Conservation (phyloP, 2,888 invertebrate species). For the Torymus aiolomorphi region DNA sequence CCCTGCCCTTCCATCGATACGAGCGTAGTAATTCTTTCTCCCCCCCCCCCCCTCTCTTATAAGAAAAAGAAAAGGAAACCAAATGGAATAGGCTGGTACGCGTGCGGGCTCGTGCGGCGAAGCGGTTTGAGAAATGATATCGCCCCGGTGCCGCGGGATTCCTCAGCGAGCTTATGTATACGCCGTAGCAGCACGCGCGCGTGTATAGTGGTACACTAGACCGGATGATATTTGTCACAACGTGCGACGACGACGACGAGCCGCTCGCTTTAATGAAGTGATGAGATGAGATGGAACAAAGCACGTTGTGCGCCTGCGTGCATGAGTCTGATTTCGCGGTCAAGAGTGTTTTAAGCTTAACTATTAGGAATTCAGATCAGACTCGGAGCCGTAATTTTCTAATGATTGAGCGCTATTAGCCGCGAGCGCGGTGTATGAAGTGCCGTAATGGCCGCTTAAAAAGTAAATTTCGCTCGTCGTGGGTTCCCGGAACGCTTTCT, state of each 20-base stretch:
- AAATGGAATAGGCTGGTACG: constrained; percentile 49
- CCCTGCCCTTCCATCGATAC: constrained; percentile 21
- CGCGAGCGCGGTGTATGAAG: neutral
- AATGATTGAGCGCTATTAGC: constrained; percentile 22
- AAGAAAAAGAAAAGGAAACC: constrained; percentile 7
- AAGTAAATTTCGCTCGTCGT: constrained; percentile 5
- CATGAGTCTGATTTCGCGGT: too few species aligned
- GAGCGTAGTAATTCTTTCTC: neutral
- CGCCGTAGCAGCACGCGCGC: neutral
- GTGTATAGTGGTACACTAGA: neutral
- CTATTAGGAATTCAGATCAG: constrained; percentile 19
- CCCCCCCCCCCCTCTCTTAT: neutral
- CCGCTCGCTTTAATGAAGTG: constrained; percentile 5
- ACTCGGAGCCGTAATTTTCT: constrained; percentile 13
- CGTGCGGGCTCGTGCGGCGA: constrained; percentile 30
- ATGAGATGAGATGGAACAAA: constrained; percentile 13
- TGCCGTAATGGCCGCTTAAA: constrained; percentile 19
- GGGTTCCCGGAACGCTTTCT: constrained; percentile 16
- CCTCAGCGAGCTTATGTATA: neutral
- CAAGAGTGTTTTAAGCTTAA: neutral
- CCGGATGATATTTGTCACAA: constrained; percentile 39
- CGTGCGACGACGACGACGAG: neutral
- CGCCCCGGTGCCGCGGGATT: constrained; percentile 31
- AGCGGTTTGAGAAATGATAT: constrained; percentile 54
- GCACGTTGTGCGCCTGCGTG: neutral